Conservation (phyloP, 2,113 vertebrate species). For the Pyxicephalus adspersus region DNA sequence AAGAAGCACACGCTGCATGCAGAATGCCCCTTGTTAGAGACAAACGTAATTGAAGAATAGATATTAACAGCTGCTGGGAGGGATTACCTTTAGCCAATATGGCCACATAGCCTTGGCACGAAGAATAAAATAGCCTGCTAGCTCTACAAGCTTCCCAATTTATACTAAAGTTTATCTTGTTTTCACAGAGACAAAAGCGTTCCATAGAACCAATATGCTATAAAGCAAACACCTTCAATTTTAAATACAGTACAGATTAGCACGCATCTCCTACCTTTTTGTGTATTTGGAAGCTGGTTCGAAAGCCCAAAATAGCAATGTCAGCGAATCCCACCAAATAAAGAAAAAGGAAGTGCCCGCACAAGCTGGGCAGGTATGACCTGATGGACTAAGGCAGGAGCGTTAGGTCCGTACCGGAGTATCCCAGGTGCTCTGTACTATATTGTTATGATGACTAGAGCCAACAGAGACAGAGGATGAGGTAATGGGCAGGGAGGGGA, state of each 20-base stretch:
- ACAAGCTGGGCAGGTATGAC: background rate
- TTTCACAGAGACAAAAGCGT: background rate
- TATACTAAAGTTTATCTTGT: background rate
- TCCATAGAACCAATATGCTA: background rate
- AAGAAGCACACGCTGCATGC: background rate
- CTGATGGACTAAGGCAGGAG: conserved; percentile 6
- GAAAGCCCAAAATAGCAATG: background rate
- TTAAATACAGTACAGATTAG: too few relatives aligned
- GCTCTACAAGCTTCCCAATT: too few relatives aligned
- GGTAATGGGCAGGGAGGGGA: conserved; percentile 41
- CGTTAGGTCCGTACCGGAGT: conserved; percentile 29
- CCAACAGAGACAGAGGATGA: conserved; percentile 51
- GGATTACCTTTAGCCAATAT: conserved; percentile 36
- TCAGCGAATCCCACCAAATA: too few relatives aligned
- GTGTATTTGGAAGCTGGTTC: background rate
- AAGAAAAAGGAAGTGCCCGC: background rate
- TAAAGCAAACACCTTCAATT: background rate
- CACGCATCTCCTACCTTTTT: conserved; percentile 2
- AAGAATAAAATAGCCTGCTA: background rate
- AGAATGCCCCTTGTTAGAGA: background rate
- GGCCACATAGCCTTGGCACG: background rate
- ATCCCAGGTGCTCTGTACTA: conserved; percentile 54
- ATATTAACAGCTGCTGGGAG: conserved; percentile 29
- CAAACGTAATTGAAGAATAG: background rate
- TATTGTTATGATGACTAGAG: conserved; percentile 57